A percentile compares a stretch with the other conserved stretches of the same genome.
phyloP scores from a whole-genome alignment of 2,113 vertebrate species.

The Fregata magnificens region DNA sequence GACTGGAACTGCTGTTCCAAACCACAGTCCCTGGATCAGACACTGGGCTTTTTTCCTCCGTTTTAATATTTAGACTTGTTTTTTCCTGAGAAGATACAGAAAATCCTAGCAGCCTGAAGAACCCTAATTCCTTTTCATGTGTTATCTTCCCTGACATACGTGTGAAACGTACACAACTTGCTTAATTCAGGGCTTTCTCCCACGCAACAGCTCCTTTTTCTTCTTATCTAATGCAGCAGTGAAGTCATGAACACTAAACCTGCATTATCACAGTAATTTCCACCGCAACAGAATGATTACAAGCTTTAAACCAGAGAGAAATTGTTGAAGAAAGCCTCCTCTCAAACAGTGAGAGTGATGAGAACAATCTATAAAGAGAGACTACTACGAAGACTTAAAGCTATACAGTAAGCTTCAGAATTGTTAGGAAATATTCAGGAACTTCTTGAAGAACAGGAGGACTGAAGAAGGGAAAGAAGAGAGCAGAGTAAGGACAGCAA shows the following conservation, averaged over 20 bases:
- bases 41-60: not conserved
- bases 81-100: not conserved
- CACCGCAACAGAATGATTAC: conserved; percentile 3
- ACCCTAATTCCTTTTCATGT: not conserved
- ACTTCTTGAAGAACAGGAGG: not conserved
- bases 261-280: not conserved
- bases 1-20: not conserved
- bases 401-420: not conserved
- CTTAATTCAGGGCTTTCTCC: conserved; percentile 3
- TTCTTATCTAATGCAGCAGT: conserved; percentile 17
- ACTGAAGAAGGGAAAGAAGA: not conserved
- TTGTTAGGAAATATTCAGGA: not conserved
- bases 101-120: not conserved
- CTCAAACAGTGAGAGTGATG: not conserved
- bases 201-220: not conserved
- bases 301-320: not conserved
- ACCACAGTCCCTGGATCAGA: not conserved
- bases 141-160: not conserved
- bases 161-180: not conserved
- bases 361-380: not conserved
- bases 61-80: not conserved
- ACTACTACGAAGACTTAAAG: not conserved
- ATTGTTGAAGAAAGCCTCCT: not conserved
- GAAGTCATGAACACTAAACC: not conserved
- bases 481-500: not conserved